phyloP scores from a whole-genome alignment of 2,888 invertebrate genomes.

The Hesperia comma region DNA sequence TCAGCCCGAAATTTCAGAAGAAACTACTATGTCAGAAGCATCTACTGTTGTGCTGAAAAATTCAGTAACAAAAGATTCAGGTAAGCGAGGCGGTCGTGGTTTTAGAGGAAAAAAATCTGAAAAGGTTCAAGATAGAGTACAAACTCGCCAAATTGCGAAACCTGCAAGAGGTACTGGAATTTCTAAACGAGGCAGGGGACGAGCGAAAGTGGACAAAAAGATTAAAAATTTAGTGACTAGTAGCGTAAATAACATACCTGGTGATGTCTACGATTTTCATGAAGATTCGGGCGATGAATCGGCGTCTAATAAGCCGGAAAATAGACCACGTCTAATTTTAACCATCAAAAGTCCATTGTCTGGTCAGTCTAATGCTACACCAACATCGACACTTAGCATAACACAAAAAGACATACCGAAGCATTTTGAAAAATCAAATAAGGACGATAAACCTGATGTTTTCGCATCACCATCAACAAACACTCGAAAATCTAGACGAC shows the following conservation, averaged over 20 bases:
- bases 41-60: slow-evolving; percentile 48
- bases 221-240: slow-evolving; percentile 71
- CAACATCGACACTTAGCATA: slow-evolving; percentile 72
- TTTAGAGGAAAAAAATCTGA: slow-evolving; percentile 73
- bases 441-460: slow-evolving; percentile 83
- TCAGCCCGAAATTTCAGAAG: slow-evolving; percentile 27
- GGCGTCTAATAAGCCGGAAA: slow-evolving; percentile 74
- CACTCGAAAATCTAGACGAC: slow-evolving; percentile 91
- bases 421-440: slow-evolving; percentile 59
- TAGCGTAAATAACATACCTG: slow-evolving; percentile 84
- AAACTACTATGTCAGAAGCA: slow-evolving; percentile 50
- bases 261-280: slow-evolving; percentile 95
- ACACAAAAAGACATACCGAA: slow-evolving; percentile 67
- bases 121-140: slow-evolving; percentile 68
- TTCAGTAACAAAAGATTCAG: slow-evolving; percentile 34
- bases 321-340: slow-evolving; percentile 89
- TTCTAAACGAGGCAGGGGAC: slow-evolving; percentile 78
- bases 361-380: slow-evolving; percentile 67
- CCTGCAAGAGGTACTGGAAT: slow-evolving; percentile 65
- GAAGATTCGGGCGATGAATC: slow-evolving; percentile 94
- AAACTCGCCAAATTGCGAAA: slow-evolving; percentile 77
- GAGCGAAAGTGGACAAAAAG: slow-evolving; percentile 82
- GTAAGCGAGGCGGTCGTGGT: slow-evolving; percentile 73
- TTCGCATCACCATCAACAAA: slow-evolving; percentile 87
- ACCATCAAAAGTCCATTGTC: slow-evolving; percentile 90